A percentile compares a stretch with the other conserved stretches of the same genome.
Conservation (phyloP, 2,113 vertebrate species). For the Austrofundulus limnaeus region DNA sequence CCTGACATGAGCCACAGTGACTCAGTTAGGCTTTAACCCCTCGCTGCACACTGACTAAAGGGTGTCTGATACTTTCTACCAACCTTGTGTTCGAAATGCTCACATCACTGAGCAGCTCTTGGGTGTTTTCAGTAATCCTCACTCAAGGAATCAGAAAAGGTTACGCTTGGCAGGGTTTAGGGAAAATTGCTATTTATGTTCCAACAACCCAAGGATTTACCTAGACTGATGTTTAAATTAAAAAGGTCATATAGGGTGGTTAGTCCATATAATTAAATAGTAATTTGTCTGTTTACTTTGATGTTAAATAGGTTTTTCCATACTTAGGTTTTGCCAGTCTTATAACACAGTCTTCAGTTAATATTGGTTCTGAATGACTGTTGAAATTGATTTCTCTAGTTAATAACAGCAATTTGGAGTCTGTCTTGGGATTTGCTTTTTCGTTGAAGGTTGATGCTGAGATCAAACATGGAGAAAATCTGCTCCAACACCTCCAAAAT, state of each 20-base stretch:
- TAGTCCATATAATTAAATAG: no score
- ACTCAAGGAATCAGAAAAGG: constrained; percentile 18
- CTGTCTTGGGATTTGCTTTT: no score
- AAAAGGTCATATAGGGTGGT: no score
- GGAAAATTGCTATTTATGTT: constrained; percentile 48
- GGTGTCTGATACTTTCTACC: constrained; percentile 24
- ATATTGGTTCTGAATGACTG: no score
- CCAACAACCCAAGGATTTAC: constrained; percentile 21
- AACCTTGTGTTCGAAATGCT: constrained; percentile 29
- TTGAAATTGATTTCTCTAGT: no score
- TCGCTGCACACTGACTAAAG: constrained; percentile 38
- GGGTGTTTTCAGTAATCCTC: constrained; percentile 2
- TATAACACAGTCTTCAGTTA: no score
- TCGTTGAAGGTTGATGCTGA: no score
- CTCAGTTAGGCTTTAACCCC: constrained; percentile 55
- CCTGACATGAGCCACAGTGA: constrained; percentile 62
- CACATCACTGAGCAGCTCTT: constrained; percentile 31
- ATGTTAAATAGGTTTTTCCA: no score
- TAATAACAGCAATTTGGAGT: no score
- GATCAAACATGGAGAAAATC: background rate
- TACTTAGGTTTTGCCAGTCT: no score
- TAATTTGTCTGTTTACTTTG: no score
- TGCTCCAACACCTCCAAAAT: background rate
- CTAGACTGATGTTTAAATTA: background rate
- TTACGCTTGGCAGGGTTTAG: constrained; percentile 18